Percentiles rank a stretch among this genome's conserved stretches.
Evolutionary conservation across 1,140 invertebrate genomes (phyloP).

Genomic region (Drosophila hydei): DNA sequence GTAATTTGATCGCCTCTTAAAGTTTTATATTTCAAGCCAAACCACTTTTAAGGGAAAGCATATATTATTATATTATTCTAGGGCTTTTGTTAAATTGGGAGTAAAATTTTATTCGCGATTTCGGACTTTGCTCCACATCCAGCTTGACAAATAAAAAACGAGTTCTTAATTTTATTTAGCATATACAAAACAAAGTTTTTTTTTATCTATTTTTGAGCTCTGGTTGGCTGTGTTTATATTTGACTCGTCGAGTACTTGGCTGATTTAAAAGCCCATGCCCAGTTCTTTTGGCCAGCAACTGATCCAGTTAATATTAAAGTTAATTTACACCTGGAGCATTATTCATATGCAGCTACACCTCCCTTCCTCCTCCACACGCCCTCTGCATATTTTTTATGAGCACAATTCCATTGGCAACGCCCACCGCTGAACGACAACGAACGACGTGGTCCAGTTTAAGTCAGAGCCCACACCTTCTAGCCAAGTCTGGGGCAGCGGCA

Average conservation of each 20-base stretch:
- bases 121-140: no score
- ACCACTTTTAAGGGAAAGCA: no score
- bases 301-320: slow-evolving; percentile 40
- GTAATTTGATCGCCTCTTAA: no score
- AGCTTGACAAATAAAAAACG: no score
- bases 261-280: not conserved
- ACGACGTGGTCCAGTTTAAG: slow-evolving; percentile 12
- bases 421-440: slow-evolving; percentile 23
- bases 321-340: slow-evolving; percentile 58
- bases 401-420: slow-evolving; percentile 14
- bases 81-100: no score
- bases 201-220: no score
- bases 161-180: no score
- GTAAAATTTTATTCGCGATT: no score
- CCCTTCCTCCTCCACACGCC: not conserved
- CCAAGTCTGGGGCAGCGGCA: slow-evolving; percentile 10
- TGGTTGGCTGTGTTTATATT: no score
- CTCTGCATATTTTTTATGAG: slow-evolving; percentile 15
- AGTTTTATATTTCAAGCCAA: no score
- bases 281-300: slow-evolving; percentile 1
- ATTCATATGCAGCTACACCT: slow-evolving; percentile 37
- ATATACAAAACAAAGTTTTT: no score
- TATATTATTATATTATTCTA: no score
- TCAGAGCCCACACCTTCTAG: slow-evolving; percentile 21
- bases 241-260: not conserved